A percentile compares a stretch with the other conserved stretches of the same genome.
phyloP scores from a whole-genome alignment of 2,797 vertebrate species.

The Acridotheres tristis region DNA sequence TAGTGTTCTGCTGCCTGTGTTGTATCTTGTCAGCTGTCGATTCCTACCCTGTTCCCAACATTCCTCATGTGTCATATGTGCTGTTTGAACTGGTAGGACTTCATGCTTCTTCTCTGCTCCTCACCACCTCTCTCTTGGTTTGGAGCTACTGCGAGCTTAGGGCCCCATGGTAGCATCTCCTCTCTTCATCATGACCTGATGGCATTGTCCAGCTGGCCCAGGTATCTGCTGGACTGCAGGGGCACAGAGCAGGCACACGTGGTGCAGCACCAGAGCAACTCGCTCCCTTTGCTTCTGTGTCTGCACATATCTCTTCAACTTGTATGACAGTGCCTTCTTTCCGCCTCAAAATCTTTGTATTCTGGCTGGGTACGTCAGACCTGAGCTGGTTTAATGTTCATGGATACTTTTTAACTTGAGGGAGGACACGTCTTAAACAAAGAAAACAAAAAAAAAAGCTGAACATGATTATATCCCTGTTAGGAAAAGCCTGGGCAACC shows the following conservation, averaged over 20 bases:
- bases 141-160: neutral
- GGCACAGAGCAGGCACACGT: accelerated
- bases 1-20: neutral
- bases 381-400: neutral
- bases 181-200: accelerated
- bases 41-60: accelerated
- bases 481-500: constrained; percentile 44
- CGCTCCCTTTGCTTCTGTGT: neutral
- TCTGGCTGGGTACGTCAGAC: neutral
- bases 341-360: neutral
- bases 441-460: neutral
- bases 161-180: neutral
- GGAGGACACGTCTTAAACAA: constrained; percentile 1
- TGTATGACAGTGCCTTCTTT: neutral
- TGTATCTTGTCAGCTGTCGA: neutral
- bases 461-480: constrained; percentile 50
- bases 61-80: neutral
- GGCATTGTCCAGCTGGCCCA: neutral
- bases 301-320: neutral
- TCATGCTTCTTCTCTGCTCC: neutral
- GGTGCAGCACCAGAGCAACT: neutral
- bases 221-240: neutral
- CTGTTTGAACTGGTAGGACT: neutral
- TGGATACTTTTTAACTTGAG: constrained; percentile 23
- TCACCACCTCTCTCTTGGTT: neutral